Evolutionary conservation across 2,797 vertebrate species (phyloP).

Genomic region (Lophius americanus): DNA sequence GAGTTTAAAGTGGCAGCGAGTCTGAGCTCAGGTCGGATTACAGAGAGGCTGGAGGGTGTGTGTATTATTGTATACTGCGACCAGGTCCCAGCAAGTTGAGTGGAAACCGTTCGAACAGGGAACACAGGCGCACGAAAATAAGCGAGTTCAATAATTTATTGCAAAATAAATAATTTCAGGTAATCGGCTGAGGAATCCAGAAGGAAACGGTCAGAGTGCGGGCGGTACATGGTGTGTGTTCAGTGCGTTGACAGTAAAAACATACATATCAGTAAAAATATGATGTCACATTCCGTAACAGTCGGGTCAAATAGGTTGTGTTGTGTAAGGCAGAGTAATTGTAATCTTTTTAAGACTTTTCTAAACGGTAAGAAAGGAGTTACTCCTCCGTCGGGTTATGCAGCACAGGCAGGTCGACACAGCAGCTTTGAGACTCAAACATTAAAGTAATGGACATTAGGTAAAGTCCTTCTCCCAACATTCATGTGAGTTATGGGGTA

Average conservation of each 20-base stretch:
- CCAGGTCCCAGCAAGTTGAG: not conserved
- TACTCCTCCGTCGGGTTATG: not conserved
- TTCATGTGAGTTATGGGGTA: constrained; percentile 10
- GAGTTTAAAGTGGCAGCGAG: constrained; percentile 74
- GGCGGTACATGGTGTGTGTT: constrained; percentile 8
- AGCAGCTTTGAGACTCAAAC: constrained; percentile 27
- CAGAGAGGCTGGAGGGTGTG: constrained; percentile 30
- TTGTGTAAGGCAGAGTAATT: constrained; percentile 22
- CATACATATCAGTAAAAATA: constrained; percentile 29
- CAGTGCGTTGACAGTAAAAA: constrained; percentile 16
- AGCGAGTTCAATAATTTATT: constrained; percentile 69
- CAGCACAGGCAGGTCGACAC: constrained; percentile 1
- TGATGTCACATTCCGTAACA: constrained; percentile 60
- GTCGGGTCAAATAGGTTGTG: constrained; percentile 10
- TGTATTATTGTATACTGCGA: constrained; percentile 14
- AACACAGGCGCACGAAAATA: constrained; percentile 20
- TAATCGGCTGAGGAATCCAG: constrained; percentile 13
- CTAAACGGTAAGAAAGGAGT: constrained; percentile 12
- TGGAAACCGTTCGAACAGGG: constrained; percentile 1
- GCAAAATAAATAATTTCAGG: constrained; percentile 49
- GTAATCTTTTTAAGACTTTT: constrained; percentile 49
- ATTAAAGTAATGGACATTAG: not conserved
- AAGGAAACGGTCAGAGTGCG: constrained; percentile 24
- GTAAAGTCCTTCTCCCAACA: constrained; percentile 11
- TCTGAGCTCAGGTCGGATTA: constrained; percentile 69